phyloP scores from a whole-genome alignment of 2,113 vertebrate species.

The Oreochromis tanganicae region DNA sequence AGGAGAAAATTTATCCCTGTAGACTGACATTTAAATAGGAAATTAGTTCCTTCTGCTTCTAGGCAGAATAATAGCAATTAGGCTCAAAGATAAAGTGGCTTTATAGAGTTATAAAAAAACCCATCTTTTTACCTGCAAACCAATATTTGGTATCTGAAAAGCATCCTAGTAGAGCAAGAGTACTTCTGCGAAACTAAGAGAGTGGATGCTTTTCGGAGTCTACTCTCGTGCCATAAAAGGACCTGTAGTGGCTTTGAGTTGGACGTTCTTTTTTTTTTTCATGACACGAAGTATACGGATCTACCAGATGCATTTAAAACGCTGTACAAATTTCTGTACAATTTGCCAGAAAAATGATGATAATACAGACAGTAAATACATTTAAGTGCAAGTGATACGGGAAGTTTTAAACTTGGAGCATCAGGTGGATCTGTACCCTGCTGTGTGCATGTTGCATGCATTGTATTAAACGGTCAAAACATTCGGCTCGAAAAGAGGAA shows the following conservation, averaged over 20 bases:
- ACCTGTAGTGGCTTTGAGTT: conserved; percentile 5
- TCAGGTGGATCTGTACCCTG: conserved; percentile 42
- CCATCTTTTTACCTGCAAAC: not conserved
- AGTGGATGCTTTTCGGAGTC: not conserved
- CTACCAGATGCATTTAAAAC: conserved; percentile 34
- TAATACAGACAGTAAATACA: not conserved
- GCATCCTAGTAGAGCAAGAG: not conserved
- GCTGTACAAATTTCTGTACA: not conserved
- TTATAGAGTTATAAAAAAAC: not conserved
- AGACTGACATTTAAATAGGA: conserved; percentile 2
- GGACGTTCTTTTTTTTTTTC: not conserved
- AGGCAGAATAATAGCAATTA: not conserved
- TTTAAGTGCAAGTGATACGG: not conserved
- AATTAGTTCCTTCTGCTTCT: not conserved
- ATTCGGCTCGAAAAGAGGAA: not conserved
- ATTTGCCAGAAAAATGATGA: not conserved
- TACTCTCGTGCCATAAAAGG: not conserved
- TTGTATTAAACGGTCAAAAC: not conserved
- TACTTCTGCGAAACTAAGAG: not conserved
- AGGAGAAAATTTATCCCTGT: not conserved
- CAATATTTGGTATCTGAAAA: not conserved
- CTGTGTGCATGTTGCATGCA: conserved; percentile 57
- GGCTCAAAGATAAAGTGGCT: not conserved
- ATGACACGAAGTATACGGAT: conserved; percentile 28
- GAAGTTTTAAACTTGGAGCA: not conserved